These are phyloP conservation scores for Oryctes rhinoceros DNA, from an alignment of 1,140 invertebrate genomes.

Conservation along the genomic window DNA sequence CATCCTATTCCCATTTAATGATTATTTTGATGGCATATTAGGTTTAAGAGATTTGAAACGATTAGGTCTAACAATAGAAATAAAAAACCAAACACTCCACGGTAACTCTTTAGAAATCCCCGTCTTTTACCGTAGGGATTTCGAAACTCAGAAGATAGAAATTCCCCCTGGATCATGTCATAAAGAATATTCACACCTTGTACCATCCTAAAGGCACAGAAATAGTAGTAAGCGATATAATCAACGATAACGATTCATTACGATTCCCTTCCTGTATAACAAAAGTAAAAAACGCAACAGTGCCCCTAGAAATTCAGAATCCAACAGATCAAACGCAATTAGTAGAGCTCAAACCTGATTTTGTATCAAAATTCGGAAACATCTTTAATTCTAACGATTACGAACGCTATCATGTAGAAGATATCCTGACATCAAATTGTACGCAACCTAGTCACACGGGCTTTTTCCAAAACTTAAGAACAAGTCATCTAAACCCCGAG, in stretches of 20 bases:
- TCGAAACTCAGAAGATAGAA: neutral
- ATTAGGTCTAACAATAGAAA: slow-evolving; percentile 47
- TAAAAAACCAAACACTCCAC: slow-evolving; percentile 40
- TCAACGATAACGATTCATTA: neutral
- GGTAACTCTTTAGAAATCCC: slow-evolving; percentile 44
- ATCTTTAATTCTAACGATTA: neutral
- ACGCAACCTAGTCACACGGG: neutral
- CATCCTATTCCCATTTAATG: slow-evolving; percentile 48
- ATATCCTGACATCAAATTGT: neutral
- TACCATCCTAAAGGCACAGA: neutral
- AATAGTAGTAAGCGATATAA: neutral
- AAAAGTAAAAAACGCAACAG: neutral
- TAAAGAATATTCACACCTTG: neutral
- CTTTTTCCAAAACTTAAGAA: slow-evolving; percentile 11
- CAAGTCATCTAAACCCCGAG: neutral
- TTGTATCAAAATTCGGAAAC: neutral
- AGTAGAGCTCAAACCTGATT: neutral
- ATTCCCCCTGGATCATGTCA: slow-evolving; percentile 11
- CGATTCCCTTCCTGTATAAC: neutral
- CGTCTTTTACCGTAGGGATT: slow-evolving; percentile 41
- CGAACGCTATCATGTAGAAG: slow-evolving; percentile 5
- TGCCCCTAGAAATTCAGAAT: neutral
- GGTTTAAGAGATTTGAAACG: slow-evolving; percentile 45
- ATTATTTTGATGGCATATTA: slow-evolving; percentile 50
- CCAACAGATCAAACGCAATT: slow-evolving; percentile 4